Evolutionary conservation across 2,888 invertebrate species (phyloP).

Genomic region (Lepidonotus clava): DNA sequence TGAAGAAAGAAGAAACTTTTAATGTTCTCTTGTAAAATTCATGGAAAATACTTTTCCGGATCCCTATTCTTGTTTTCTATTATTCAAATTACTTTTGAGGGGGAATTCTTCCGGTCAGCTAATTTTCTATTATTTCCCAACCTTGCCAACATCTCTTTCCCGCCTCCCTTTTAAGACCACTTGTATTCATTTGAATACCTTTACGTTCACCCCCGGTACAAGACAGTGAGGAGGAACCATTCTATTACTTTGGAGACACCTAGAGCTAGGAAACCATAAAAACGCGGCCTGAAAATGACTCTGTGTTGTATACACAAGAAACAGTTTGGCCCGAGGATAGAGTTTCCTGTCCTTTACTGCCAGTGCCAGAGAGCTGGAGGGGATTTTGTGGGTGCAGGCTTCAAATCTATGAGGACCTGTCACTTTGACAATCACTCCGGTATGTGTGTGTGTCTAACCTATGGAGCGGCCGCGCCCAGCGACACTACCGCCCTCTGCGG

Average conservation of each 20-base stretch:
- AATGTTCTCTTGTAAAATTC: no score
- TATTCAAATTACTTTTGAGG: no score
- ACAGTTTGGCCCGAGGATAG: not conserved
- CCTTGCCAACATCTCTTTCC: no score
- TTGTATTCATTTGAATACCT: no score
- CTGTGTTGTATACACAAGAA: slow-evolving; percentile 2
- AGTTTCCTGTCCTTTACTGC: not conserved
- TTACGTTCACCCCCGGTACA: not conserved
- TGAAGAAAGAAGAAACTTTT: no score
- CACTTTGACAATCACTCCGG: slow-evolving; percentile 18
- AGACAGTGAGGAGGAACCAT: not conserved
- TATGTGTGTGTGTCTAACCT: not conserved
- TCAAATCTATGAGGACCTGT: not conserved
- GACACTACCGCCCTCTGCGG: slow-evolving; percentile 8
- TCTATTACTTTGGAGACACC: not conserved
- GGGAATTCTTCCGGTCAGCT: no score
- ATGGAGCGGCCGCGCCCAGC: not conserved
- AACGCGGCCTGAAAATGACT: slow-evolving; percentile 17
- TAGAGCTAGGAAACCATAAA: not conserved
- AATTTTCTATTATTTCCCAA: no score
- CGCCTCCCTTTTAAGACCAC: no score
- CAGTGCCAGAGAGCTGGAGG: not conserved
- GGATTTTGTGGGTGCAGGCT: not conserved
- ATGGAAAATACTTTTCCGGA: no score
- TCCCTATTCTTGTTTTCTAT: no score